Evolutionary conservation across 2,113 vertebrate species (phyloP).

Genomic region (Pangasianodon hypophthalmus): DNA sequence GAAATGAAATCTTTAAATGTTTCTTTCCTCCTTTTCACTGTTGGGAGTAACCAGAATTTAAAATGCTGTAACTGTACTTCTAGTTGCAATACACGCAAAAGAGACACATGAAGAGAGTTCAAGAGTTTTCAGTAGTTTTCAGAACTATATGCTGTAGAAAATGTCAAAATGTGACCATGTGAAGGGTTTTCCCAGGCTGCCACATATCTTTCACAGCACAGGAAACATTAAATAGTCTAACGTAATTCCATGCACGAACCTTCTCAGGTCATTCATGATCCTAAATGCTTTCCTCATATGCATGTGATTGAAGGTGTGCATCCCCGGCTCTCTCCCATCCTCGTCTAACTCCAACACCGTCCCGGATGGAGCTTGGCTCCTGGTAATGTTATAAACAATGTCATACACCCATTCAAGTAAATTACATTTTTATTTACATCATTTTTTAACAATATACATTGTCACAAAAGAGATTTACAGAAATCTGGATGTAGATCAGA

Average conservation of each 20-base stretch:
- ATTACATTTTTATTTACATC: neutral
- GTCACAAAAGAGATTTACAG: neutral
- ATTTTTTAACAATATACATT: neutral
- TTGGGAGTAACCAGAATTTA: neutral
- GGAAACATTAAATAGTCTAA: neutral
- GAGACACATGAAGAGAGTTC: neutral
- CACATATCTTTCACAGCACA: neutral
- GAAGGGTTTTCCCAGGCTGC: neutral
- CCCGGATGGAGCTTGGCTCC: constrained; percentile 70
- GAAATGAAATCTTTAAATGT: neutral
- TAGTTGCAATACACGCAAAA: neutral
- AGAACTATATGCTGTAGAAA: neutral
- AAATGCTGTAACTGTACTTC: neutral
- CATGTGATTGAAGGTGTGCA: constrained; percentile 82
- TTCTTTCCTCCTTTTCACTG: neutral
- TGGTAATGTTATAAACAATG: constrained; percentile 12
- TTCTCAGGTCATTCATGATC: constrained; percentile 93
- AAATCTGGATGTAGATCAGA: neutral
- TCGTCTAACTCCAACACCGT: constrained; percentile 77
- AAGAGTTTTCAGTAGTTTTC: neutral
- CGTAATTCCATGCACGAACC: constrained; percentile 67
- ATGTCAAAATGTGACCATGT: neutral
- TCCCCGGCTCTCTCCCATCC: constrained; percentile 78
- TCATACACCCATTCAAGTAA: neutral
- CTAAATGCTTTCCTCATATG: constrained; percentile 95